Evolutionary conservation across 2,888 invertebrate species (phyloP).

Genomic region (Drosophila ustulata): DNA sequence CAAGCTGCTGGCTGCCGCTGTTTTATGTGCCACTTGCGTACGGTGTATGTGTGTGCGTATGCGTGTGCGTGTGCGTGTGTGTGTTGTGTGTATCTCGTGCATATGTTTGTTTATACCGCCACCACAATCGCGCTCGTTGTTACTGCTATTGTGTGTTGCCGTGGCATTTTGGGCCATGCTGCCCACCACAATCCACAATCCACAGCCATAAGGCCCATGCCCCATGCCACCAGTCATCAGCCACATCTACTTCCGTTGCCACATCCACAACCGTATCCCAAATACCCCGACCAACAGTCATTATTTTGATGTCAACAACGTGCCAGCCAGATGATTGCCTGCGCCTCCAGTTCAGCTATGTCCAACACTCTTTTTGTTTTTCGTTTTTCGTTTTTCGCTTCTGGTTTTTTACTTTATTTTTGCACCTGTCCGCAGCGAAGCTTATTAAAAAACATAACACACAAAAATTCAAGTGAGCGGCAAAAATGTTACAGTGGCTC

Average conservation of each 20-base stretch:
- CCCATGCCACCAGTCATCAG: not conserved
- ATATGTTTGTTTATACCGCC: constrained; percentile 59
- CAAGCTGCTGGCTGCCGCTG: constrained; percentile 50
- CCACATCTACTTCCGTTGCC: constrained; percentile 16
- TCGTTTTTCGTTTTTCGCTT: not conserved
- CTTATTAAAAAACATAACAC: constrained; percentile 67
- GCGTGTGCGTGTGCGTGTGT: constrained; percentile 15
- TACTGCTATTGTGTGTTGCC: constrained; percentile 31
- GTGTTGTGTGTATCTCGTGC: constrained; percentile 48
- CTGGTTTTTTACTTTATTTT: constrained; percentile 41
- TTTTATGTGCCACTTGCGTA: constrained; percentile 51
- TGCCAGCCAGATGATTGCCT: constrained; percentile 71
- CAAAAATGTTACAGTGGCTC: constrained; percentile 49
- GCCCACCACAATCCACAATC: constrained; percentile 36
- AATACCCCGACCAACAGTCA: constrained; percentile 56
- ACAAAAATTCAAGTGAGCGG: constrained; percentile 38
- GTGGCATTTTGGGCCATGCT: constrained; percentile 42
- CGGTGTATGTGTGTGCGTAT: constrained; percentile 9
- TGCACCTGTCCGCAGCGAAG: constrained; percentile 67
- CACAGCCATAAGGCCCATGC: not conserved
- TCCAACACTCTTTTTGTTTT: constrained; percentile 54
- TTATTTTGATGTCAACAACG: constrained; percentile 78
- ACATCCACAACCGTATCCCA: constrained; percentile 21
- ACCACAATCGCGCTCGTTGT: constrained; percentile 47
- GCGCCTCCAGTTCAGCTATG: constrained; percentile 17